phyloP scores from a whole-genome alignment of 2,888 invertebrate genomes.

The Drosophila anceps region DNA sequence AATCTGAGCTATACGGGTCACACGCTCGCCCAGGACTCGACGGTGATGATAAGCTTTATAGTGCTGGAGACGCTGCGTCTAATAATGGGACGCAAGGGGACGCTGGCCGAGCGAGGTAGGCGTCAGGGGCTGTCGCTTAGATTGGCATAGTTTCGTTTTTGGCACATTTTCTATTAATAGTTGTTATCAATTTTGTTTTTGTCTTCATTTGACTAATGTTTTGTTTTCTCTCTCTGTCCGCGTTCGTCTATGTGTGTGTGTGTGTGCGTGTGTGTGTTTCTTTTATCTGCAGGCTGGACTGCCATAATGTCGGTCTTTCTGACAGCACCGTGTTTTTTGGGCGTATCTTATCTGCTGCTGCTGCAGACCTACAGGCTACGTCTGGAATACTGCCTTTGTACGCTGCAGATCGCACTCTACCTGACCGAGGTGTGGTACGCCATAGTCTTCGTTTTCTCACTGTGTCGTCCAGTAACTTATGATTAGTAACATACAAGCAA shows the following conservation, averaged over 20 bases:
- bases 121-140: not conserved
- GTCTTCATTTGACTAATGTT: conserved; percentile 20
- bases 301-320: conserved; percentile 93
- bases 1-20: conserved; percentile 92
- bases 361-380: conserved; percentile 95
- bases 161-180: conserved; percentile 51
- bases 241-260: not conserved
- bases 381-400: conserved; percentile 94
- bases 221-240: conserved; percentile 59
- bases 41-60: conserved; percentile 91
- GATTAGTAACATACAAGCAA: conserved; percentile 79
- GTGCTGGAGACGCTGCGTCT: conserved; percentile 93
- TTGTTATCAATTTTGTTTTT: conserved; percentile 44
- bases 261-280: not conserved
- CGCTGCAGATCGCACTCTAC: conserved; percentile 93
- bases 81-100: conserved; percentile 92
- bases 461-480: conserved; percentile 88
- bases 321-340: conserved; percentile 93
- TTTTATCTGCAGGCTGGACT: conserved; percentile 88
- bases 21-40: conserved; percentile 91
- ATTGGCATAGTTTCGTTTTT: conserved; percentile 20
- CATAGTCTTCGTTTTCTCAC: conserved; percentile 89
- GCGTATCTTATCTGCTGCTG: conserved; percentile 93
- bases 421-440: conserved; percentile 87
- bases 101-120: conserved; percentile 83